Evolutionary conservation across 2,797 vertebrate species (phyloP), one percentile per base, ranked within the genome.

Genomic region (Clarias laeviceps): DNA sequence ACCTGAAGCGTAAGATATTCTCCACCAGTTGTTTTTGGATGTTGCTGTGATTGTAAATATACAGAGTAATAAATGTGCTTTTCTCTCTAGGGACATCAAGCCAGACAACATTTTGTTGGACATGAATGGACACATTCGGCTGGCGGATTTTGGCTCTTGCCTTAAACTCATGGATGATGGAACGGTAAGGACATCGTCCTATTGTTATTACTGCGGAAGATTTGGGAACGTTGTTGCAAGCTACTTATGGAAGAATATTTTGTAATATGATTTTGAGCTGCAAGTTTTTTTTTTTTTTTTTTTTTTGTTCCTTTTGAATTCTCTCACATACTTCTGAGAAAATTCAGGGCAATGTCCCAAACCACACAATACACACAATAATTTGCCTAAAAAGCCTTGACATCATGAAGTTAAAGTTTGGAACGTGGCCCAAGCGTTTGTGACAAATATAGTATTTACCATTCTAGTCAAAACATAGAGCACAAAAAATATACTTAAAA

Each of bases 111-210:
- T 99, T 90, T 93, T 99, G 89, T 94, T 99, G 96, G 98, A 99
- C 94, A 96, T 98, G 96, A 99, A 99, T 70, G 98, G 98, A 90
- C 98, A 99, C 93, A 99, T 99, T 95, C 96, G 98, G 83, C 95
- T 99, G 93, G 98, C 98, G 86, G 98, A 99, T 94, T 99, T 99
- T 87, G 98, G 98, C 91, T 99, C 98, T 92, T 99, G 98, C 93
- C 96, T 99, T 90, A 99, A 97, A 91, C 96, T 99, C 88, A 98
- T 98, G 96, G 97, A 98, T 93, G 98, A 99, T 88, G 98, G 98
- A 95, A 99, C 97, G 91, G 98, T 99, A 93, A 91, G 96, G 72
- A 84, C n/a, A 29, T 72, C 18, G 17, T 65, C 61, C n/a, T 4
- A 50, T 9, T n/a, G 15, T 40, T 29, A 50, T 29, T 5, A 8